Evolutionary conservation across 2,888 invertebrate genomes (phyloP).

Genomic region (Epinotia bilunana): DNA sequence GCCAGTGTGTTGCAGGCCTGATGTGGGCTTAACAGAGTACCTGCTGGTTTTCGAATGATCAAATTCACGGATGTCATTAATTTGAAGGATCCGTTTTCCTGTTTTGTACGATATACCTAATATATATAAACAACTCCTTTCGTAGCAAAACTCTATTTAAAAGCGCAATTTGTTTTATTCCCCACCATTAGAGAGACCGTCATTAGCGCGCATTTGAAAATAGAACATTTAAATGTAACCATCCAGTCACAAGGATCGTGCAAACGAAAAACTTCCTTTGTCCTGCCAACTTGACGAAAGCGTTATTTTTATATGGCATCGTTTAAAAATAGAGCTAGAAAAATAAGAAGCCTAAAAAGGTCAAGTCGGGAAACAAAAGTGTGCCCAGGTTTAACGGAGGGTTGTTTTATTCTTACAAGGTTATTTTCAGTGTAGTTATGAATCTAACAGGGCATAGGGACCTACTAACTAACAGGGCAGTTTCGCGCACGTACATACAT

Average conservation of each 20-base stretch:
- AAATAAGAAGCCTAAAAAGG: conserved; percentile 22
- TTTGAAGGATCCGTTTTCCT: neutral
- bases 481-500: no score
- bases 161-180: conserved; percentile 35
- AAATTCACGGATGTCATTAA: neutral
- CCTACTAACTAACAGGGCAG: no score
- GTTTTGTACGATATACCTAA: conserved; percentile 3
- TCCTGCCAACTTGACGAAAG: conserved; percentile 24
- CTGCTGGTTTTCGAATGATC: neutral
- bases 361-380: conserved; percentile 16
- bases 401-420: no score
- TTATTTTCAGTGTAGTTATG: no score
- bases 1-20: no score
- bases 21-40: no score
- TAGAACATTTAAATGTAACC: conserved; percentile 21
- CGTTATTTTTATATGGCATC: conserved; percentile 19
- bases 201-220: conserved; percentile 34
- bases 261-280: conserved; percentile 18
- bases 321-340: conserved; percentile 13
- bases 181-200: conserved; percentile 24
- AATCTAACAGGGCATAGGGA: no score
- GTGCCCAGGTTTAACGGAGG: neutral
- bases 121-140: neutral
- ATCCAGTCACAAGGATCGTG: neutral
- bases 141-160: conserved; percentile 24